Evolutionary conservation across 2,797 vertebrate species (phyloP), one percentile per base, ranked within the genome.

Genomic region (Enoplosus armatus): DNA sequence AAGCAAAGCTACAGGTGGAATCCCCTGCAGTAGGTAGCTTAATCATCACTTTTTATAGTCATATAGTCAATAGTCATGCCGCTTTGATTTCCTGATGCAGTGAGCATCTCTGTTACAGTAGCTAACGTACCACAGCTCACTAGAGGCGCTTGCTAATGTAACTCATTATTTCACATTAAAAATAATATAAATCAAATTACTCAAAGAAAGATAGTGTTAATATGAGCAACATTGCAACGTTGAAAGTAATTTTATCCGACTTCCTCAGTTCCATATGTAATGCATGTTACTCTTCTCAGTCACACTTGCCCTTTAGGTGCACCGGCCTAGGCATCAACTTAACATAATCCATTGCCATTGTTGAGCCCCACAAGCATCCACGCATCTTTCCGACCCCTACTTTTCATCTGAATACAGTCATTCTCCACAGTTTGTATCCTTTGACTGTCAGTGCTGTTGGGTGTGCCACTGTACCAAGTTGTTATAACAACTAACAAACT

Each of bases 401-500:
- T 54, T 31, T 45, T 58, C 53, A 54, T 33, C 55, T 79, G 54
- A 58, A 69, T 55, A 58, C 27, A 50, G 70, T 29, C 62, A 27
- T 62, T 61, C 24, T 68, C 33, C 45, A 82, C 22, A 43, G 18
- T 60, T 63, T 83, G 48, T 71, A 35, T 72, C 65, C 58, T 76
- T 78, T 81, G 68, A 68, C 75, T 37, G 54, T 48, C 66, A 4
- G 51, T 20, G 55, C 66, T 20, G 20, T 26, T 89, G 85, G 82
- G 82, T 76, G 86, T 83, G 86, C 63, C 82, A 27, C 73, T 72
- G 70, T n/a, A 37, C 33, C 31, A 35, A 29, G 43, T 62, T 71
- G 71, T 79, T 76, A 67, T 63, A 83, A 41, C 67, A n/a, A n/a
- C 60, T 39, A 74, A 83, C 71, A 69, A 74, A 82, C 26, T n/a